Conservation (phyloP, 2,797 vertebrate species). For the Pogonophryne albipinna region DNA sequence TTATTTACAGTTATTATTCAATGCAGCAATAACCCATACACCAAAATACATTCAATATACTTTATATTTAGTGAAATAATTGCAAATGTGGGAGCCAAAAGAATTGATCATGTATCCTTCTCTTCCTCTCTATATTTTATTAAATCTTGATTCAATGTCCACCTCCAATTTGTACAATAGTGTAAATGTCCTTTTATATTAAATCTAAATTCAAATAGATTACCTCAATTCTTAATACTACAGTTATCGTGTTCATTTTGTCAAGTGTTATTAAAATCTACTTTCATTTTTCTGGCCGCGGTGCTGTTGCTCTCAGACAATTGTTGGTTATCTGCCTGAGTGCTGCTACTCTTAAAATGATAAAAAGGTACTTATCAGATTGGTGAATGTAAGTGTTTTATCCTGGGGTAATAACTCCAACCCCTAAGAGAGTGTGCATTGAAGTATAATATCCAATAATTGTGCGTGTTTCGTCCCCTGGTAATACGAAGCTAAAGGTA, state of each 20-base stretch:
- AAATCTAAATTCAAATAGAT: background rate
- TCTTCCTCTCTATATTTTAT: background rate
- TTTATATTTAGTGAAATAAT: background rate
- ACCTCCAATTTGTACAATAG: background rate
- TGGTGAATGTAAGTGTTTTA: slow-evolving; percentile 3
- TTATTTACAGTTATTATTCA: background rate
- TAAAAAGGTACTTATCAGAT: slow-evolving; percentile 1
- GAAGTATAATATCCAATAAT: background rate
- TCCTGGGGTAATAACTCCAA: background rate
- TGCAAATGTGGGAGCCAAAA: too few relatives aligned
- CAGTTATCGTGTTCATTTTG: background rate
- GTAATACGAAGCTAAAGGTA: background rate
- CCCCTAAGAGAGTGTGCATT: background rate
- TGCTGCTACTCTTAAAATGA: background rate
- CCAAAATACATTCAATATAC: too few relatives aligned
- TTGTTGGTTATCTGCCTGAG: slow-evolving; percentile 10
- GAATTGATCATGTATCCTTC: too few relatives aligned
- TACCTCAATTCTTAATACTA: background rate
- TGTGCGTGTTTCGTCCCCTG: background rate
- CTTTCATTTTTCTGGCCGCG: background rate
- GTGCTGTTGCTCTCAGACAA: background rate
- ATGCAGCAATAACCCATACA: background rate
- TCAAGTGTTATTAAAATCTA: background rate
- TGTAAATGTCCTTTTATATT: background rate
- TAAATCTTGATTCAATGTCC: background rate